Base-by-base conservation (phyloP, 2,797 vertebrate species). In the Paramormyrops hopkinsi region DNA sequence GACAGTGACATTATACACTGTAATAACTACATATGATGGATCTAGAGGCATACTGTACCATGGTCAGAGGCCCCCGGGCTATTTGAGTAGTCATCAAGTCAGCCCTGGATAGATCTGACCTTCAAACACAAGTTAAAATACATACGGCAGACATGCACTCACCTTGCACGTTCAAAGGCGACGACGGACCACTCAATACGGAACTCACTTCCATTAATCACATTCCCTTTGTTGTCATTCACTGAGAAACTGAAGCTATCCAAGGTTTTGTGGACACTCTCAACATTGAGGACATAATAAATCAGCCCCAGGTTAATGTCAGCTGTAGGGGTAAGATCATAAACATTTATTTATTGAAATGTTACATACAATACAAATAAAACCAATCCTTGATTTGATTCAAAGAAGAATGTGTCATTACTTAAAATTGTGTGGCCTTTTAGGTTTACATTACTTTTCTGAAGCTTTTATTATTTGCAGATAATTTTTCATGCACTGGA, bases 171-270 rank as follows among this genome's bases (percentile, higher is more conserved):
- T 8, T 97, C 93, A 79, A 99, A 99, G 95, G 97, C 97, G 95
- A 99, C 97, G 87, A 99, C 96, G 0, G 98, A 99, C 99, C 99
- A 99, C 94, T 98, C 98, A 91, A 99, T 56, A 87, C 98, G 98
- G 94, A 99, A 99, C 90, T 97, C 65, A 1, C 99, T 99, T 93
- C 97, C 96, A 0, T 91, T 94, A 93, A 99, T 97, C 88, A 97
- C 92, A 0, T 97, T 99, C 89, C 98, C 98, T 90, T 97, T 98
- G 94, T 97, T 96, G 95, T 99, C 99, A 93, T 97, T 98, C 88
- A 99, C 98, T 8, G 98, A 96, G 91, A 99, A 99, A 93, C 96
- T 97, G 92, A 99, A 99, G 94, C 94, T 97, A 93, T 99, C 99
- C 92, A 89, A 94, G 54, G 97, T 97, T 90, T 98, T 97, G 90